Base-by-base conservation (phyloP, 2,113 vertebrate species). In the Anarrhichthys ocellatus region DNA sequence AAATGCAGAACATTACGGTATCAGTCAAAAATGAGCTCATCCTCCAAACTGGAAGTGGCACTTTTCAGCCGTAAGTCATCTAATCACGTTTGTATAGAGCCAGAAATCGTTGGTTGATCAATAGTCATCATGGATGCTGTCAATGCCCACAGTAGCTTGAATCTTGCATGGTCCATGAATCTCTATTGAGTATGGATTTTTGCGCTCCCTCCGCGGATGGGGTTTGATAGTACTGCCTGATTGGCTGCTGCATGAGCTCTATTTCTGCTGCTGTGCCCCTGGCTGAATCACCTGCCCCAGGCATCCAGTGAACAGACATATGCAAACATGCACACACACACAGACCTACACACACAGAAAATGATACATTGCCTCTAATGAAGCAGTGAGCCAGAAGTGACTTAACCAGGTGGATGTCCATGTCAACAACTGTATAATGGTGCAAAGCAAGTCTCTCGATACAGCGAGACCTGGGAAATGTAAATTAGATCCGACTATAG, bases 91-190 rank as follows among this genome's bases (percentile, higher is more conserved):
- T 84, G 88, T 89, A 90, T 90, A 68, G 92, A 82, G 86, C 89
- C 87, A 85, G 87, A 84, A 91, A 94, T 93, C 91, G 87, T 83
- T 90, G 87, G 56, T 40, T 90, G 84, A 94, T 95, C 93, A 92
- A 94, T 93, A 94, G 84, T 92, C 92, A 92, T 94, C 91, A 91
- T 92, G 93, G 84, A 90, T 90, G 85, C 87, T 85, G 88, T 92
- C 93, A 71, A 93, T 93, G 91, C 81, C 72, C 76, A 46, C 79
- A 81, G 77, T 83, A 87, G 89, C 81, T 89, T 89, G 92, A 91
- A 90, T 93, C 90, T 91, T 92, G 93, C 89, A 89, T 90, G 91
- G 87, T 92, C 89, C 90, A 85, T 92, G 92, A 94, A 94, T 92
- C 92, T 92, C 91, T 92, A 88, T 89, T 88, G 88, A 88, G 92